Conservation (phyloP, 64 coral and sea anemone species). For the Montipora sp. region DNA sequence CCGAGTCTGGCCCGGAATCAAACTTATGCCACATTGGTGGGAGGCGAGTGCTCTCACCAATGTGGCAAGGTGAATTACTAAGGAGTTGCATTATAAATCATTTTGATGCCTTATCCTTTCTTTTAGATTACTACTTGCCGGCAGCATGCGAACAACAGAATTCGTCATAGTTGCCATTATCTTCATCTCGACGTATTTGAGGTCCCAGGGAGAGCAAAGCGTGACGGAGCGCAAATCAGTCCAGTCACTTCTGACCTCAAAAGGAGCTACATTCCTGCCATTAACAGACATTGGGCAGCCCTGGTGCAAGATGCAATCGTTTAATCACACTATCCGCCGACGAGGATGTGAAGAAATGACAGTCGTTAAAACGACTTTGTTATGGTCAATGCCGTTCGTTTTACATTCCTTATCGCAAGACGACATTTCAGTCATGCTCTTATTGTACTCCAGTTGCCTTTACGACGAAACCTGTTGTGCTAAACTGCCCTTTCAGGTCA, state of each 20-base stretch:
- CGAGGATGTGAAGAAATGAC: constrained; percentile 32
- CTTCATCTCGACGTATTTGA: background rate
- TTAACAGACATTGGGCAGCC: background rate
- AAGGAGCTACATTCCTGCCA: background rate
- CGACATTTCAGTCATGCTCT: constrained; percentile 43
- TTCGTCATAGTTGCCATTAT: background rate
- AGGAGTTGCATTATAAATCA: no score
- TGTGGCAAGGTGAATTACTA: no score
- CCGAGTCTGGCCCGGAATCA: no score
- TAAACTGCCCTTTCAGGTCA: constrained; percentile 32
- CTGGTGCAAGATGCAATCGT: constrained; percentile 31
- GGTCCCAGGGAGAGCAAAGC: background rate
- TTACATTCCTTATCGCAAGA: constrained; percentile 45
- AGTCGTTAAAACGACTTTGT: constrained; percentile 41
- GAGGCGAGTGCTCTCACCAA: no score
- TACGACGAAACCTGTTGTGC: constrained; percentile 1
- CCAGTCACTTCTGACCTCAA: background rate
- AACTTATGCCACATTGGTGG: no score
- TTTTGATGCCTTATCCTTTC: background rate
- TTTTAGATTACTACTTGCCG: background rate
- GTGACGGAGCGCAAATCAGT: background rate
- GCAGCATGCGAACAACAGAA: constrained; percentile 1
- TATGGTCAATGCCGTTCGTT: constrained; percentile 62
- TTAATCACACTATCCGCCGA: constrained; percentile 34
- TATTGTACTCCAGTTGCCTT: constrained; percentile 50